A percentile compares a stretch with the other conserved stretches of the same genome.
These are phyloP conservation scores for Leptinotarsa haldemani DNA, from an alignment of 2,888 invertebrate genomes.

Conservation along the genomic window DNA sequence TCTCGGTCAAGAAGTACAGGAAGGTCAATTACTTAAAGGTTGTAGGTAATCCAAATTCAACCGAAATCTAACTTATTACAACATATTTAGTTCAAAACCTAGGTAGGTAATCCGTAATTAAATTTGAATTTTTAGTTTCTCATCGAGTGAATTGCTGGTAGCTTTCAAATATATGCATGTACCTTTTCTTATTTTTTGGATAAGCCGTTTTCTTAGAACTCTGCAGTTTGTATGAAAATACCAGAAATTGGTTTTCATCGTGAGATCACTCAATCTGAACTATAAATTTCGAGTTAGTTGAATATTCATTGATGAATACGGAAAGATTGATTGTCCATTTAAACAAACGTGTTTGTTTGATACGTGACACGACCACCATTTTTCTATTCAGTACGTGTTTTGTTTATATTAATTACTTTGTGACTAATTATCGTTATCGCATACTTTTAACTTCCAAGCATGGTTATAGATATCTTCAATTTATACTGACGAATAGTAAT, in stretches of 20 bases:
- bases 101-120: too few species aligned
- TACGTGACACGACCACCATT: not conserved
- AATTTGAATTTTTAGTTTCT: too few species aligned
- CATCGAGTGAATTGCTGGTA: too few species aligned
- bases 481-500: not conserved
- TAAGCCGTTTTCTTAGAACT: too few species aligned
- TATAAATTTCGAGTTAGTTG: too few species aligned
- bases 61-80: too few species aligned
- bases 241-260: too few species aligned
- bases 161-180: too few species aligned
- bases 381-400: conserved; percentile 10
- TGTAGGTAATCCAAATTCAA: not conserved
- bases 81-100: too few species aligned
- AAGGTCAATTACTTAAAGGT: not conserved
- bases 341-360: conserved; percentile 2
- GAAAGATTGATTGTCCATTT: not conserved
- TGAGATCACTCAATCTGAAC: too few species aligned
- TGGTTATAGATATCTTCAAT: not conserved
- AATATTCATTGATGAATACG: not conserved
- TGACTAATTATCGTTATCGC: conserved; percentile 6
- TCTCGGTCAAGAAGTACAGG: not conserved
- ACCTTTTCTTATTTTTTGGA: too few species aligned
- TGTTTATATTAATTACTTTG: conserved; percentile 17
- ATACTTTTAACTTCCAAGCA: not conserved
- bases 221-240: too few species aligned